A percentile compares a stretch with the other conserved stretches of the same genome.
Evolutionary conservation across 2,113 vertebrate genomes (phyloP).

Genomic region (Diadophis punctatus): DNA sequence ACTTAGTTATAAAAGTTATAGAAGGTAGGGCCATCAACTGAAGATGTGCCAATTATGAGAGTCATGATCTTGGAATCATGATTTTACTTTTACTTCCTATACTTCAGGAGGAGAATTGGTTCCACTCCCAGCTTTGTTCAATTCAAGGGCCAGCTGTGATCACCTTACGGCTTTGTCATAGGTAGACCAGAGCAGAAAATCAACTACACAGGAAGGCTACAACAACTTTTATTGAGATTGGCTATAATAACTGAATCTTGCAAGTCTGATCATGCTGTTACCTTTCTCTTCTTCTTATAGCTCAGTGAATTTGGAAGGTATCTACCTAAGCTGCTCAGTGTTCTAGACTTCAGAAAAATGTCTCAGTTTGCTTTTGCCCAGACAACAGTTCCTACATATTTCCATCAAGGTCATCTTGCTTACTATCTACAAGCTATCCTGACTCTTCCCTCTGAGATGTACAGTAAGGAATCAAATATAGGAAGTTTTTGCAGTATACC

Average conservation of each 20-base stretch:
- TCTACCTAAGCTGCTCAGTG: background rate
- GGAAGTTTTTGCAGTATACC: background rate
- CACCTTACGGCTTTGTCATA: background rate
- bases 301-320: background rate
- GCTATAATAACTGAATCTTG: background rate
- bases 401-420: background rate
- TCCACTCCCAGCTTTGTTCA: background rate
- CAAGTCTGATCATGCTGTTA: background rate
- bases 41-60: background rate
- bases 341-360: background rate
- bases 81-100: background rate
- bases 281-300: background rate
- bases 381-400: background rate
- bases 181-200: background rate
- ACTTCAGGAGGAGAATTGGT: background rate
- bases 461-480: background rate
- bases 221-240: background rate
- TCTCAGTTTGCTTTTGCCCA: background rate
- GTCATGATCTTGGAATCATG: background rate
- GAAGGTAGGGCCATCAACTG: background rate
- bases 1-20: background rate
- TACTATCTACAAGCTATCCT: background rate
- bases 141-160: background rate
- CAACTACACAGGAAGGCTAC: background rate
- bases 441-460: background rate